Conservation (phyloP, 2,888 invertebrate genomes). For the Stenichneumon culpator region DNA sequence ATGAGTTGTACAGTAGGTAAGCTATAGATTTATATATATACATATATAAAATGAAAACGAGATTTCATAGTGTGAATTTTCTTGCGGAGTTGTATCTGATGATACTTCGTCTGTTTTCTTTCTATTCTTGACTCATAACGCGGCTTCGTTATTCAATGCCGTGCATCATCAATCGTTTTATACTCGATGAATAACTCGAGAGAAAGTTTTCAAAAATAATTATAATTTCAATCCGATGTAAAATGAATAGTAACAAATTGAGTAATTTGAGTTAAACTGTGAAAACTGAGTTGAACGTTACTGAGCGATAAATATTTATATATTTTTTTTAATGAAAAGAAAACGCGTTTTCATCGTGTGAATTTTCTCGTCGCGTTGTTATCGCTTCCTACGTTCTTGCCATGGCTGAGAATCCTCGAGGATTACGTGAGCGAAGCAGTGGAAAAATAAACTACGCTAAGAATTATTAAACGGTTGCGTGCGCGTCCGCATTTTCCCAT, state of each 20-base stretch:
- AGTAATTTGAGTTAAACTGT: not conserved
- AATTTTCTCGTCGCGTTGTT: not conserved
- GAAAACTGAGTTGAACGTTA: too few species aligned
- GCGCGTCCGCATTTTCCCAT: not conserved
- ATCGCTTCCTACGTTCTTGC: not conserved
- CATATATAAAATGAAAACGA: too few species aligned
- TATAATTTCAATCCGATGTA: too few species aligned
- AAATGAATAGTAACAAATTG: not conserved
- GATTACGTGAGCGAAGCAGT: not conserved
- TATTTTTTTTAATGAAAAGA: not conserved
- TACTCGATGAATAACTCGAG: too few species aligned
- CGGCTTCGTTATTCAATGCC: not conserved
- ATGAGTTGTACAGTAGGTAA: too few species aligned
- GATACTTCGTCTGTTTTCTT: too few species aligned
- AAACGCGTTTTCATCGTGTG: not conserved
- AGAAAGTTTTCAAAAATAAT: too few species aligned
- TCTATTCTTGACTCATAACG: too few species aligned
- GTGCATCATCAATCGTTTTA: not conserved
- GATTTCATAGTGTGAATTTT: too few species aligned
- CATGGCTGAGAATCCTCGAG: not conserved
- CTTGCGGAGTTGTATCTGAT: too few species aligned
- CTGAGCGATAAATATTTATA: not conserved
- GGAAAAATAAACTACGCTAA: not conserved
- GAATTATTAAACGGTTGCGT: constrained; percentile 1
- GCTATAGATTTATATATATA: too few species aligned